phyloP scores from a whole-genome alignment of 1,140 invertebrate species.

The Triops longicaudatus region DNA sequence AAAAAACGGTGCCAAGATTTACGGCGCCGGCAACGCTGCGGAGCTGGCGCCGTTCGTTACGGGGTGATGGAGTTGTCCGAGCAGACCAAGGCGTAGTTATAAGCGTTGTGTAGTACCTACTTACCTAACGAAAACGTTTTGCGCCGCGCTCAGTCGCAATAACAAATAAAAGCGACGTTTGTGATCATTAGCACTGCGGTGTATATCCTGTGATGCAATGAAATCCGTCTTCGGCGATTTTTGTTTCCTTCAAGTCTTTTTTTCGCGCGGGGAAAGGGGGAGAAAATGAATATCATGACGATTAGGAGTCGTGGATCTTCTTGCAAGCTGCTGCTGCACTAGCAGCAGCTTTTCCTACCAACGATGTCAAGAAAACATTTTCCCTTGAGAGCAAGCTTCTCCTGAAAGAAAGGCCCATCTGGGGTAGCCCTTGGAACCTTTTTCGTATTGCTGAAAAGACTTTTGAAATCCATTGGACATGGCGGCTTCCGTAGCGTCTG shows the following conservation, averaged over 20 bases:
- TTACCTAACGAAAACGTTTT: too few relatives aligned
- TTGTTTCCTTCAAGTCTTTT: not conserved
- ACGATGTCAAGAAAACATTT: not conserved
- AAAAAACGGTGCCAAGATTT: slow-evolving; percentile 15
- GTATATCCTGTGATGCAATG: not conserved
- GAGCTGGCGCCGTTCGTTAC: slow-evolving; percentile 13
- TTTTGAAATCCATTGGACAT: slow-evolving; percentile 12
- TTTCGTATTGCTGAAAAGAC: not conserved
- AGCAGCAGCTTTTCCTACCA: not conserved
- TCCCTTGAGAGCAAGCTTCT: not conserved
- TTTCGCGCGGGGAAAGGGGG: not conserved
- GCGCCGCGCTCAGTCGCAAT: too few relatives aligned
- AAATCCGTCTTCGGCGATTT: not conserved
- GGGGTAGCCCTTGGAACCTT: not conserved
- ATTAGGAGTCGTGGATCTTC: not conserved
- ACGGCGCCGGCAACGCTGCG: slow-evolving; percentile 2
- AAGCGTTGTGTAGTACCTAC: too few relatives aligned
- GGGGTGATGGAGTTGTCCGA: not conserved
- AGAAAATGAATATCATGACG: not conserved
- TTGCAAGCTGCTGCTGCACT: not conserved
- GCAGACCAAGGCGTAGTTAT: not conserved
- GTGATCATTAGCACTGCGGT: not conserved
- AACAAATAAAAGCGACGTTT: too few relatives aligned
- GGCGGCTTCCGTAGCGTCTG: slow-evolving; percentile 8
- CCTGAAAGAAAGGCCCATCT: not conserved